phyloP scores from a whole-genome alignment of 2,888 invertebrate genomes.

The Octonoba sinensis region DNA sequence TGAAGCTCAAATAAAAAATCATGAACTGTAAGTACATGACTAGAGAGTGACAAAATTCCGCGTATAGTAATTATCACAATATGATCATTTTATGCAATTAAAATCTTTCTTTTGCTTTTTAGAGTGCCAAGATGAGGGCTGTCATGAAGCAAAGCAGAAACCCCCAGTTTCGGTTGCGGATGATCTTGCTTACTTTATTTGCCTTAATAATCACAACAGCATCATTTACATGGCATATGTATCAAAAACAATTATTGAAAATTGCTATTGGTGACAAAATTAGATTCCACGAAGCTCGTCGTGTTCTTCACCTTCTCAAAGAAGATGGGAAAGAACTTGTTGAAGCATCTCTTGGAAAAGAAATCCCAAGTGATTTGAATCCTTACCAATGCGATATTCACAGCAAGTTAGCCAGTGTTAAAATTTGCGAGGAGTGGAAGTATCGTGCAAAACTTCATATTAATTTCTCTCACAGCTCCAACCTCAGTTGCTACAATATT shows the following conservation, averaged over 20 bases:
- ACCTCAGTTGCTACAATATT: slow-evolving; percentile 80
- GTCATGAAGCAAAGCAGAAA: slow-evolving; percentile 64
- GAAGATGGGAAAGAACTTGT: slow-evolving; percentile 62
- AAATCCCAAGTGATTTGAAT: slow-evolving; percentile 63
- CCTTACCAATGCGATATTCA: slow-evolving; percentile 66
- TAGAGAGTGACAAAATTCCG: too few species aligned
- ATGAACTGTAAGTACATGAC: too few species aligned
- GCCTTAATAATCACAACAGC: slow-evolving; percentile 55
- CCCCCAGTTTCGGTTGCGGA: slow-evolving; percentile 65
- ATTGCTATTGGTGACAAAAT: slow-evolving; percentile 64
- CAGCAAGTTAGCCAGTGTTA: slow-evolving; percentile 15
- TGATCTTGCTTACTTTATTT: slow-evolving; percentile 65
- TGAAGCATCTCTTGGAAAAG: slow-evolving; percentile 59
- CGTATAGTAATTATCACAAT: too few species aligned
- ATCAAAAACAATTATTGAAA: slow-evolving; percentile 62
- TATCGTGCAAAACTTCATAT: slow-evolving; percentile 65
- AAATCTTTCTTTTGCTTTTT: slow-evolving; percentile 9
- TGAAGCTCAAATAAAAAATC: too few species aligned
- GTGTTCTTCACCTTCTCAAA: slow-evolving; percentile 60
- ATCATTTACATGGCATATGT: slow-evolving; percentile 65
- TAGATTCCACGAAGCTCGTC: slow-evolving; percentile 55
- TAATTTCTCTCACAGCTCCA: slow-evolving; percentile 45
- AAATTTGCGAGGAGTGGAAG: slow-evolving; percentile 67
- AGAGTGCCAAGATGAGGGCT: slow-evolving; percentile 58
- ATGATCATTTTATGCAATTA: too few species aligned